These are phyloP conservation scores for Platycercus adscitus DNA, from an alignment of 2,113 vertebrate species.

Conservation along the genomic window DNA sequence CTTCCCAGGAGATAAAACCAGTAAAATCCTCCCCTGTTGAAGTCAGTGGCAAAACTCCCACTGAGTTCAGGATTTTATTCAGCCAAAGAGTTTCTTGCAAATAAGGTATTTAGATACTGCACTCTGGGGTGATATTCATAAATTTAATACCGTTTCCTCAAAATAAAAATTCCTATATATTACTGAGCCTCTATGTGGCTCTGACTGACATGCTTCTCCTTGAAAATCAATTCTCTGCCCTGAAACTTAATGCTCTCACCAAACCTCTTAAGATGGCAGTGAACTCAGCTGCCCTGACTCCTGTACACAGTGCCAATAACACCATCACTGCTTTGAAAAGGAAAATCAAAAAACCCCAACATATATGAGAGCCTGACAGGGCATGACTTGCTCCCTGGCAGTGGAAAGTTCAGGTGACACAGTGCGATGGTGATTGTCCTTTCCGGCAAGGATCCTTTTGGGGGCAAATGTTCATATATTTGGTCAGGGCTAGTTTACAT, in stretches of 20 bases:
- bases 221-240: not conserved
- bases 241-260: not conserved
- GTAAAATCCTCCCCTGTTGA: constrained; percentile 32
- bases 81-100: constrained; percentile 24
- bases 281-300: not conserved
- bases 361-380: not conserved
- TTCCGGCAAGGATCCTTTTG: not conserved
- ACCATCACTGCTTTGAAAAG: not conserved
- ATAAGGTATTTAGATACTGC: constrained; percentile 49
- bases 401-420: not conserved
- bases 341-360: not conserved
- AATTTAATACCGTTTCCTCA: constrained; percentile 32
- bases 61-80: constrained; percentile 29
- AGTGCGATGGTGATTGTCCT: accelerated
- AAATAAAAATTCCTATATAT: constrained; percentile 11
- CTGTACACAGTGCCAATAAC: not conserved
- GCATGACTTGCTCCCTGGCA: not conserved
- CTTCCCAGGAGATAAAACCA: constrained; percentile 24
- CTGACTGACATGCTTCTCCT: not conserved
- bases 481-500: not conserved
- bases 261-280: not conserved
- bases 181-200: not conserved
- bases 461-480: not conserved
- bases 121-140: constrained; percentile 35
- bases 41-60: constrained; percentile 29